Evolutionary conservation across 1,140 invertebrate species (phyloP).

Genomic region (Aphelinus atriplicis): DNA sequence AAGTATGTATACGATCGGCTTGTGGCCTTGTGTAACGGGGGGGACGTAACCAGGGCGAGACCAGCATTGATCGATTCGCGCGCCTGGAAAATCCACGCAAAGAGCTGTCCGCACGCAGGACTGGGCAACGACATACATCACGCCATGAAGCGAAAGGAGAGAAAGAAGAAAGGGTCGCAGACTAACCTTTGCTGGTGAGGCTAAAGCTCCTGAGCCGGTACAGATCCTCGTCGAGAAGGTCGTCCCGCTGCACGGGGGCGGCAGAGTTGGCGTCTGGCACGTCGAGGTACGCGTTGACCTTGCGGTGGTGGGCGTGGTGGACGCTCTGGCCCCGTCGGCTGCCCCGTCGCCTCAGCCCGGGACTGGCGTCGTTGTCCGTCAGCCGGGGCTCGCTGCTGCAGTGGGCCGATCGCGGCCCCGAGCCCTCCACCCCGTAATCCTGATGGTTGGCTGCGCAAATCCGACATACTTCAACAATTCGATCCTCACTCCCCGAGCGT

Average conservation of each 20-base stretch:
- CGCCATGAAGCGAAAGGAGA: background rate
- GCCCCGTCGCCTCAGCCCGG: slow-evolving; percentile 68
- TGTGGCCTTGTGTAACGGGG: too few species aligned
- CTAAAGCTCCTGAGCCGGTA: slow-evolving; percentile 89
- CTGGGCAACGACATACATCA: background rate
- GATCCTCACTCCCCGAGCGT: too few species aligned
- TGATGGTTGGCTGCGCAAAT: slow-evolving; percentile 57
- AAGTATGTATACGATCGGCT: too few species aligned
- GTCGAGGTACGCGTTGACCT: slow-evolving; percentile 80
- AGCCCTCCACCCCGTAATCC: slow-evolving; percentile 63
- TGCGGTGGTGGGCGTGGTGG: slow-evolving; percentile 68
- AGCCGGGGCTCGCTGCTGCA: slow-evolving; percentile 71
- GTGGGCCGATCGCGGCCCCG: slow-evolving; percentile 59
- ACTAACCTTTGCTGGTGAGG: slow-evolving; percentile 85
- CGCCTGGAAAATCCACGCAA: too few species aligned
- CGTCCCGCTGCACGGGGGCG: slow-evolving; percentile 54
- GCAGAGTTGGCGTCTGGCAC: slow-evolving; percentile 71
- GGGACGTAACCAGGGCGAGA: too few species aligned
- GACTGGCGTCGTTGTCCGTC: slow-evolving; percentile 67
- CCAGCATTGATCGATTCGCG: too few species aligned
- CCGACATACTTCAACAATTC: too few species aligned
- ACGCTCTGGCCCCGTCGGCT: slow-evolving; percentile 67
- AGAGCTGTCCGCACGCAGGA: too few species aligned
- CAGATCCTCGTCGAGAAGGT: slow-evolving; percentile 80
- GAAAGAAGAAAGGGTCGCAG: background rate